A percentile compares a stretch with the other conserved stretches of the same genome.
These are phyloP conservation scores for Metalampra italica DNA, from an alignment of 2,888 invertebrate genomes.

Conservation along the genomic window DNA sequence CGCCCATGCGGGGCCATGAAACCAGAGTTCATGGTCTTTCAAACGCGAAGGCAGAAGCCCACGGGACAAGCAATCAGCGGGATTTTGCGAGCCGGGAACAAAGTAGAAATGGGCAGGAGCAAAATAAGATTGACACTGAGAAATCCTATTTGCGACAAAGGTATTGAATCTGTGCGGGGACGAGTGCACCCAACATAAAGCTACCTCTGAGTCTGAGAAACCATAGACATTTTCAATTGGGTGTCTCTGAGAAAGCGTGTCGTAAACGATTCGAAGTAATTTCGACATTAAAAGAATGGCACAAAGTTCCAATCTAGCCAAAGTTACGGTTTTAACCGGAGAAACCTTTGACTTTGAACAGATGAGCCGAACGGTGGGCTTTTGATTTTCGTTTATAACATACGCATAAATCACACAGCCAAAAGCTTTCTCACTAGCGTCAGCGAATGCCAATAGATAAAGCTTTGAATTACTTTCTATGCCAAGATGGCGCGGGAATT, in stretches of 20 bases:
- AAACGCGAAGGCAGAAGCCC: slow-evolving; percentile 9
- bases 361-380: slow-evolving; percentile 7
- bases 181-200: slow-evolving; percentile 10
- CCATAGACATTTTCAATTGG: slow-evolving; percentile 5
- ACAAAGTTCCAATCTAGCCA: slow-evolving; percentile 9
- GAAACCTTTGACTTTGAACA: slow-evolving; percentile 12
- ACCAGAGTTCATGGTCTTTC: slow-evolving; percentile 6
- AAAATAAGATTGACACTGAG: slow-evolving; percentile 8
- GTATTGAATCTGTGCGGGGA: slow-evolving; percentile 12
- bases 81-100: slow-evolving; percentile 9
- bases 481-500: slow-evolving; percentile 7
- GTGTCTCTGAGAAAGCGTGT: slow-evolving; percentile 3
- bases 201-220: slow-evolving; percentile 13
- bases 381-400: slow-evolving; percentile 5
- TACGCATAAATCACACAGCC: slow-evolving; percentile 8
- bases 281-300: slow-evolving; percentile 7
- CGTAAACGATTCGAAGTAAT: slow-evolving; percentile 4
- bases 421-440: slow-evolving; percentile 8
- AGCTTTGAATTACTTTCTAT: slow-evolving; percentile 2
- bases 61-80: slow-evolving; percentile 11
- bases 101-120: slow-evolving; percentile 3
- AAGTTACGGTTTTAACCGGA: slow-evolving; percentile 6
- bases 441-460: slow-evolving; percentile 5
- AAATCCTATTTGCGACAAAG: slow-evolving; percentile 13
- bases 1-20: slow-evolving; percentile 6